Evolutionary conservation across 2,113 vertebrate genomes (phyloP).

Genomic region (Oreotrochilus melanogaster): DNA sequence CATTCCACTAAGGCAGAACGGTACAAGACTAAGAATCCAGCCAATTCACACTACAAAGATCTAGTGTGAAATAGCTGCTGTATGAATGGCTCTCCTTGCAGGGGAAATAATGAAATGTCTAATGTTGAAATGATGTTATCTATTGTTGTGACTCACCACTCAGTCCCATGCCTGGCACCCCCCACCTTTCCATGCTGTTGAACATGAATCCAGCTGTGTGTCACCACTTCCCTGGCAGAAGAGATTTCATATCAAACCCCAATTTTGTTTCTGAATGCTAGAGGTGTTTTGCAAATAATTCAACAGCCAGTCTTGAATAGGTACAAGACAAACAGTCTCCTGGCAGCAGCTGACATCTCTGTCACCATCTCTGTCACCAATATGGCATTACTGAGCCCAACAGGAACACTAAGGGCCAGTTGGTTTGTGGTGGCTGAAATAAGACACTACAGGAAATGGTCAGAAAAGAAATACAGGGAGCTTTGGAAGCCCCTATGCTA

Average conservation of each 20-base stretch:
- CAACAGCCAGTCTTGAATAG: background rate
- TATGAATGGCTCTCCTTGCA: background rate
- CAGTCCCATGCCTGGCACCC: background rate
- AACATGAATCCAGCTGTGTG: background rate
- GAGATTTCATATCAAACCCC: background rate
- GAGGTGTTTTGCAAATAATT: background rate
- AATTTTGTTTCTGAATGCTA: background rate
- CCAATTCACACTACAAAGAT: background rate
- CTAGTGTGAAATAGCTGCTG: background rate
- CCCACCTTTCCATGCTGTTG: background rate
- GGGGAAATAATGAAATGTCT: background rate
- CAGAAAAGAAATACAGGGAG: background rate
- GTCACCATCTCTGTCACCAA: background rate
- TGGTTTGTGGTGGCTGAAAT: background rate
- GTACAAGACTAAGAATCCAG: background rate
- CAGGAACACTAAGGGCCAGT: background rate
- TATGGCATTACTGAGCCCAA: accelerated
- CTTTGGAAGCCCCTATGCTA: background rate
- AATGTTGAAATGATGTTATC: background rate
- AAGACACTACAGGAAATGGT: background rate
- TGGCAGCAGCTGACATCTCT: background rate
- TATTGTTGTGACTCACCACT: slow-evolving; percentile 6
- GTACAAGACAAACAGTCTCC: background rate
- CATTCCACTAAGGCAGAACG: background rate
- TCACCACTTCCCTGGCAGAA: background rate